Percentiles rank a stretch among this genome's conserved stretches.
Conservation (phyloP, 2,888 invertebrate species). For the Philereme transversata region DNA sequence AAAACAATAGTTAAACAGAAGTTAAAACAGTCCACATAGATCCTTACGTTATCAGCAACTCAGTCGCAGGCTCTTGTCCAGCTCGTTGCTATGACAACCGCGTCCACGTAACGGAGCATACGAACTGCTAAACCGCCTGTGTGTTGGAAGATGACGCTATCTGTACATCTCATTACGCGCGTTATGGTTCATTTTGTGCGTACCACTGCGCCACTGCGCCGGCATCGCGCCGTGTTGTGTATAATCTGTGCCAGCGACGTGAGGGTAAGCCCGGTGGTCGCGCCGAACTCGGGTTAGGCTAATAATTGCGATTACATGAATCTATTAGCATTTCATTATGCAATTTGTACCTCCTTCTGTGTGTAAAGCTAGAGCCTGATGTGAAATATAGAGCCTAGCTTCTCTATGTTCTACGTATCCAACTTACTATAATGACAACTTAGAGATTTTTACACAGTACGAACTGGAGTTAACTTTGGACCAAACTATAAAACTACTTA, state of each 20-base stretch:
- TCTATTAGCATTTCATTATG: background rate
- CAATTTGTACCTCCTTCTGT: too few relatives aligned
- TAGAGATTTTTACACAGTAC: too few relatives aligned
- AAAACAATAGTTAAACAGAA: too few relatives aligned
- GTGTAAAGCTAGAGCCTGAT: too few relatives aligned
- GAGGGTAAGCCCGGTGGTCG: constrained; percentile 2
- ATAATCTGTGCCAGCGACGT: constrained; percentile 2
- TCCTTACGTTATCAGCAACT: background rate
- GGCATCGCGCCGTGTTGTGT: background rate
- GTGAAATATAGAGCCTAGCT: too few relatives aligned
- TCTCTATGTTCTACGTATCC: too few relatives aligned
- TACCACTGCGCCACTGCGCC: background rate
- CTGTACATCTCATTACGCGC: constrained; percentile 38
- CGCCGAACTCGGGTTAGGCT: background rate
- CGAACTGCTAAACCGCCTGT: constrained; percentile 3
- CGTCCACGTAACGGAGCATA: constrained; percentile 4
- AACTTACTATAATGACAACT: too few relatives aligned
- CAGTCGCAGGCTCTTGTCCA: background rate
- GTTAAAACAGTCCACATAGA: background rate
- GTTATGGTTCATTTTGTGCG: constrained; percentile 42
- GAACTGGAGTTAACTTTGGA: too few relatives aligned
- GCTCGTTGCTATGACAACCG: constrained; percentile 13
- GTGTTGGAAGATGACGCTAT: constrained; percentile 22
- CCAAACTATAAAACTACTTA: too few relatives aligned
- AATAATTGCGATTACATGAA: background rate